These are phyloP conservation scores for Crotalus horridus DNA, from an alignment of 2,113 vertebrate genomes.

Conservation along the genomic window DNA sequence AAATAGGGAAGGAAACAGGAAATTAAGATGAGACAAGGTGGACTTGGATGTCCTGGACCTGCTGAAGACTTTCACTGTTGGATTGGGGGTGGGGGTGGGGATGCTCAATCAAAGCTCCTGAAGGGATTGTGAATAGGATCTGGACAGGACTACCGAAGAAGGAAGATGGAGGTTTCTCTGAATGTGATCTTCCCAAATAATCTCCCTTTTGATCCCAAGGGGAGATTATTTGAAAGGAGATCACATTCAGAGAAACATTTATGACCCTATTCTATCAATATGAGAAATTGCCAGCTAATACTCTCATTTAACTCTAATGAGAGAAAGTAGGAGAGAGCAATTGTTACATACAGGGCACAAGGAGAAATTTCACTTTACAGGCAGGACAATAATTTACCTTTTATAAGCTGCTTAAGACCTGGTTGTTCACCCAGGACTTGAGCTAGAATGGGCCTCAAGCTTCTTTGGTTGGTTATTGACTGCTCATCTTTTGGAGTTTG, in stretches of 20 bases:
- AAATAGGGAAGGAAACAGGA: neutral
- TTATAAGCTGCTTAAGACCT: neutral
- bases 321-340: neutral
- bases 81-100: too few relatives aligned
- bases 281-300: neutral
- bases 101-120: neutral
- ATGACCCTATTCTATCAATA: neutral
- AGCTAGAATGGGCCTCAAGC: neutral
- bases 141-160: neutral
- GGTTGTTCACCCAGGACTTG: neutral
- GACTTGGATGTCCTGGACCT: neutral
- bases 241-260: neutral
- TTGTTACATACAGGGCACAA: neutral
- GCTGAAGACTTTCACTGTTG: neutral
- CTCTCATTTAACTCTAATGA: neutral
- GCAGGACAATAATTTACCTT: neutral
- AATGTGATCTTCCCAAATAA: too few relatives aligned
- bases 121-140: neutral
- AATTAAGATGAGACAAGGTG: neutral
- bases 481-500: neutral
- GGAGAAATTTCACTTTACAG: neutral
- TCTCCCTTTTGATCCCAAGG: neutral
- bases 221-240: neutral
- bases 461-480: neutral
- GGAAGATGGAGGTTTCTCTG: neutral